Conservation (phyloP, 1,140 invertebrate species). For the Charaxes varanes region DNA sequence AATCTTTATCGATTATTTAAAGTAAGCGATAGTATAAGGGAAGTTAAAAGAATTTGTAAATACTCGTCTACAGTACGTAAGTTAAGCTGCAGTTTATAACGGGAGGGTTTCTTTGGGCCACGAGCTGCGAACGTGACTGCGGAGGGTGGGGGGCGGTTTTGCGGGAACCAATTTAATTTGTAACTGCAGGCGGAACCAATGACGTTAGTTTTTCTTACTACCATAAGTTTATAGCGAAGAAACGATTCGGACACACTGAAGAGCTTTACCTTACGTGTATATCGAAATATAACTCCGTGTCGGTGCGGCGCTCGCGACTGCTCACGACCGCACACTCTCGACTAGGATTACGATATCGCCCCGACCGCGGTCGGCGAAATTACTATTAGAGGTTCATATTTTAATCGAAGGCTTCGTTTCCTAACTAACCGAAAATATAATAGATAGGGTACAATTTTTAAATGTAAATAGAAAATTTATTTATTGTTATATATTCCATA, state of each 20-base stretch:
- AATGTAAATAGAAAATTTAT: conserved; percentile 72
- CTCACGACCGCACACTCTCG: too few relatives aligned
- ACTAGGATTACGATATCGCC: too few relatives aligned
- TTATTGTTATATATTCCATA: conserved; percentile 72
- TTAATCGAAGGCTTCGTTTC: conserved; percentile 26
- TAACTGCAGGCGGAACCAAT: too few relatives aligned
- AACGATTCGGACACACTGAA: too few relatives aligned
- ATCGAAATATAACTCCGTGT: neutral
- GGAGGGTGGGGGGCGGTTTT: conserved; percentile 14
- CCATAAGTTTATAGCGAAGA: too few relatives aligned
- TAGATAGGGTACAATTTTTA: conserved; percentile 67
- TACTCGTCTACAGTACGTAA: conserved; percentile 57
- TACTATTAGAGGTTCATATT: conserved; percentile 16
- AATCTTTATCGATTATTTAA: conserved; percentile 21
- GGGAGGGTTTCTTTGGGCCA: conserved; percentile 41
- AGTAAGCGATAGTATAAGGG: conserved; percentile 29
- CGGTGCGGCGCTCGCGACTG: too few relatives aligned
- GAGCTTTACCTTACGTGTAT: neutral
- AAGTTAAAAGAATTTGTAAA: conserved; percentile 54
- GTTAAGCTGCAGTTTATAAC: conserved; percentile 60
- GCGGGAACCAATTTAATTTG: conserved; percentile 10
- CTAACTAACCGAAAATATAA: conserved; percentile 26
- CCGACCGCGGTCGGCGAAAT: conserved; percentile 11
- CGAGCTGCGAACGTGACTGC: conserved; percentile 29
- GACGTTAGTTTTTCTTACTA: too few relatives aligned